Conservation (phyloP, 2,113 vertebrate genomes). For the Mirza zaza region DNA sequence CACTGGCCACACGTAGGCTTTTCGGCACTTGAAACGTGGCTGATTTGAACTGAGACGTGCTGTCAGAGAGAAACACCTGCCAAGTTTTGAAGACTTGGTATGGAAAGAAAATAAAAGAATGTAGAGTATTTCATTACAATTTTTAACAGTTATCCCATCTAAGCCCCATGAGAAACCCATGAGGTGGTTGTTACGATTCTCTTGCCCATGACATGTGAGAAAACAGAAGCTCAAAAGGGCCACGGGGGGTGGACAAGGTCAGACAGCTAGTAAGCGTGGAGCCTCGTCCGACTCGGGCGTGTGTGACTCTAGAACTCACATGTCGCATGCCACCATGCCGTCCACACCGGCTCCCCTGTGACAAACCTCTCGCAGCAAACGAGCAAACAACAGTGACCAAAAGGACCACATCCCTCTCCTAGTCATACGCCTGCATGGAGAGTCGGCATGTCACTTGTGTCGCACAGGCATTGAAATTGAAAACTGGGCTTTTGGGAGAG, state of each 20-base stretch:
- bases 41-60: neutral
- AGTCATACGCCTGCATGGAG: accelerated
- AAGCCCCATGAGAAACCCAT: neutral
- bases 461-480: neutral
- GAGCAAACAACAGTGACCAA: neutral
- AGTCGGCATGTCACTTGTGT: accelerated
- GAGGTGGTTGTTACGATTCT: neutral
- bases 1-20: neutral
- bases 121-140: neutral
- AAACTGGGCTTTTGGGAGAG: neutral
- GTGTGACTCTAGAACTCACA: neutral
- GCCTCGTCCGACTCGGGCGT: neutral
- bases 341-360: accelerated
- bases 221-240: neutral
- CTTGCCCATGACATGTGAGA: neutral
- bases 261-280: too few relatives aligned
- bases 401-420: neutral
- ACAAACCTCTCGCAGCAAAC: neutral
- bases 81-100: neutral
- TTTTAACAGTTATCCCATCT: neutral
- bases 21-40: neutral
- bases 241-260: neutral
- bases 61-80: neutral
- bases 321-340: too few relatives aligned
- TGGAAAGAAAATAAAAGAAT: neutral